Base-by-base conservation (phyloP, 2,888 invertebrate species). In the Pinctada fucata region DNA sequence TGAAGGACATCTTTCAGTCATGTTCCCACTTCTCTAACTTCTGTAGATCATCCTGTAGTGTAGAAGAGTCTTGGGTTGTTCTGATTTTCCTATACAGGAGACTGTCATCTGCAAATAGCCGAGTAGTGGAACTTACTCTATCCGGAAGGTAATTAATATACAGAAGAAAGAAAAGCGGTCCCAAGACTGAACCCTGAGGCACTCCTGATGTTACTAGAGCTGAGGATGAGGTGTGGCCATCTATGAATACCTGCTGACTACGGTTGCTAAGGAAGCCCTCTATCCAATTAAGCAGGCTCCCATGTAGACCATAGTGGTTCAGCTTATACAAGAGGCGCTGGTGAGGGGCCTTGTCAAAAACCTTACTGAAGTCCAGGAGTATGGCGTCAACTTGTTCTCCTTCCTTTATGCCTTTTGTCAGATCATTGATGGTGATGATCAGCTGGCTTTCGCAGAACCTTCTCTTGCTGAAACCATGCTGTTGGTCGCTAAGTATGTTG, bases 251-350 rank as follows among this genome's bases (percentile, higher is more conserved):
- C 47, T 48, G 6, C 49, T 69, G 69, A n/a, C 6, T 69, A n/a
- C 47, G 69, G 8, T 48, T 4, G 49, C 47, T 48, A n/a, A 69
- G n/a, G 49, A 69, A 69, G 48, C 48, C 48, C 48, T 48, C 8
- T 45, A 68, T 47, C 68, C 68, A 68, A 13, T 68, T 48, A 48
- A 69, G 69, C 13, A 69, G 45, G n/a, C 49, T 45, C n/a, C 31
- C 69, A 13, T 13, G 1, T 8, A 69, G 47, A 8, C 49, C 48
- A 69, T 69, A 69, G 47, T 69, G 69, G 47, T 68, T 13, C 48
- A 68, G 68, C 13, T 48, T 68, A 13, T 58, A 13, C 8, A 58
- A 13, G 58, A 58, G 58, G 58, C 58, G 58, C 58, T 58, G 6
- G 58, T 10, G 8, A 58, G 58, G 58, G 58, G 1, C 58, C 58